Evolutionary conservation across 92 coral and sea anemone species (phyloP).

Genomic region (Siderastrea siderea): DNA sequence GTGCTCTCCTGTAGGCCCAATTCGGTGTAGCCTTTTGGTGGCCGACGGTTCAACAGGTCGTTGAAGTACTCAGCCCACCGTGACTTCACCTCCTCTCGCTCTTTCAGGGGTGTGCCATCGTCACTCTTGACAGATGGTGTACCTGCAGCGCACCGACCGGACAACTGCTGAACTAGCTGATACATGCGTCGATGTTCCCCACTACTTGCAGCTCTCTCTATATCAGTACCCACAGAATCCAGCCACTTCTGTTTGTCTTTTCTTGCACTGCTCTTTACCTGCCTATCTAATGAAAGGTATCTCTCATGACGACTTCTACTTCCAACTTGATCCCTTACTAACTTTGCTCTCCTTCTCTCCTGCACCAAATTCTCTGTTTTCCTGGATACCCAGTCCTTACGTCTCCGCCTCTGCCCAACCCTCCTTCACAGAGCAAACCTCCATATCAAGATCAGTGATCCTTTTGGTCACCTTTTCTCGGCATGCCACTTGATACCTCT

Average conservation of each 20-base stretch:
- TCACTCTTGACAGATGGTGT: not conserved
- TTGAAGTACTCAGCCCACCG: not conserved
- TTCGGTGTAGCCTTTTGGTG: not conserved
- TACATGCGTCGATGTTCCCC: conserved; percentile 11
- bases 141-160: not conserved
- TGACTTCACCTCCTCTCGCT: not conserved
- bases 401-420: not conserved
- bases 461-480: not conserved
- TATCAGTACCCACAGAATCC: not conserved
- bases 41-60: not conserved
- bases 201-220: not conserved
- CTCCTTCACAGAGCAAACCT: not conserved
- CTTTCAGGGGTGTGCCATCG: not conserved
- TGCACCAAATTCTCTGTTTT: not conserved
- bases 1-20: not conserved
- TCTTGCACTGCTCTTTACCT: conserved; percentile 3
- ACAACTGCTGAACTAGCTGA: not conserved
- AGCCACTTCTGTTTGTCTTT: conserved; percentile 1
- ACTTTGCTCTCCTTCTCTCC: not conserved
- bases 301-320: too few relatives aligned
- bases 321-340: too few relatives aligned
- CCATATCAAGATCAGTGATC: not conserved
- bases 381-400: not conserved
- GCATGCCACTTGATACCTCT: not conserved
- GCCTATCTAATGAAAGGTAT: not conserved